Evolutionary conservation across 2,113 vertebrate genomes (phyloP).

Genomic region (Microtus montanus): DNA sequence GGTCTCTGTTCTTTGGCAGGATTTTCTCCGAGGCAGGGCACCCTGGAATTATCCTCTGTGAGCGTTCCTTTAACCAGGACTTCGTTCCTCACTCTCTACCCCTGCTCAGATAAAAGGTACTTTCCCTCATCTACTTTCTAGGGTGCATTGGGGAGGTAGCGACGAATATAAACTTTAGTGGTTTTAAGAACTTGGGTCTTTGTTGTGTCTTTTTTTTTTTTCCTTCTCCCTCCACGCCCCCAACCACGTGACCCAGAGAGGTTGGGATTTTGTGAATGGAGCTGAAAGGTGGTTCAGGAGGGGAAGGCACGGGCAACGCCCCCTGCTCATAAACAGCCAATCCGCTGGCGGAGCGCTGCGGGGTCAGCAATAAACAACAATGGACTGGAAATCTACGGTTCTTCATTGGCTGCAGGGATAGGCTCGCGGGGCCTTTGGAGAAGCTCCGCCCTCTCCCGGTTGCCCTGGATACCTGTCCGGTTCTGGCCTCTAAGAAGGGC

Average conservation of each 20-base stretch:
- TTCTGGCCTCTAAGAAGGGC: not conserved
- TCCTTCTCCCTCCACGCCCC: constrained; percentile 55
- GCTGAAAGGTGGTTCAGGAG: constrained; percentile 20
- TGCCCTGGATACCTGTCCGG: constrained; percentile 63
- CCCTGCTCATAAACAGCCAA: constrained; percentile 59
- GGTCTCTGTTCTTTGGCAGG: not conserved
- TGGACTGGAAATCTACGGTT: constrained; percentile 44
- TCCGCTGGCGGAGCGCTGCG: constrained; percentile 75
- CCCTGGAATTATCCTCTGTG: not conserved
- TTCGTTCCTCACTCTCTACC: not conserved
- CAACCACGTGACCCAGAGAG: constrained; percentile 64
- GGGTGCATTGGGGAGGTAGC: not conserved
- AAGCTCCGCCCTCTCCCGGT: constrained; percentile 67
- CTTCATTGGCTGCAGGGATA: constrained; percentile 63
- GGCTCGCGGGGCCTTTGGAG: constrained; percentile 5
- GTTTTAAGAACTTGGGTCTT: constrained; percentile 62
- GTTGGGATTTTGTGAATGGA: constrained; percentile 81
- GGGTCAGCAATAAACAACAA: constrained; percentile 78
- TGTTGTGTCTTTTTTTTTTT: constrained; percentile 63
- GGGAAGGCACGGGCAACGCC: constrained; percentile 38
- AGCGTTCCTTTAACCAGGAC: not conserved
- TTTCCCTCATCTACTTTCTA: not conserved
- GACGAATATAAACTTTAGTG: not conserved
- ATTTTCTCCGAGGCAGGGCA: not conserved
- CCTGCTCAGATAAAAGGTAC: not conserved